Evolutionary conservation across 2,888 invertebrate species (phyloP).

Genomic region (Norana najaformis): DNA sequence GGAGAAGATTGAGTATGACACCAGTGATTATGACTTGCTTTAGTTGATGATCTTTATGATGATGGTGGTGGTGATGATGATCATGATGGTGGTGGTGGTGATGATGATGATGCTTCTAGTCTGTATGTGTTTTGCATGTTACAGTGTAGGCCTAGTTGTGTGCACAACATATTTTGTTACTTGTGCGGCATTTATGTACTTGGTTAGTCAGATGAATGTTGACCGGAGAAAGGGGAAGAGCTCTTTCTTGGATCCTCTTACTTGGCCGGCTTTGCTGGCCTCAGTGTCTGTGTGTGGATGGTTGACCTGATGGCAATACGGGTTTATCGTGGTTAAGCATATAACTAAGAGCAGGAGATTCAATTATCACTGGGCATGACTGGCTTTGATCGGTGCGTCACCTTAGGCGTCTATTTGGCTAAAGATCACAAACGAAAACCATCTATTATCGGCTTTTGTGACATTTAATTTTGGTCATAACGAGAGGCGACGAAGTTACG

Average conservation of each 20-base stretch:
- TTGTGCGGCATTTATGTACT: not conserved
- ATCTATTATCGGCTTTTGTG: slow-evolving; percentile 30
- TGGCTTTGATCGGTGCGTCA: not conserved
- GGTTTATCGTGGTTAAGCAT: not conserved
- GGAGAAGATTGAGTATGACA: not conserved
- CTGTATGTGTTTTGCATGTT: not conserved
- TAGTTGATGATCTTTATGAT: too few species aligned
- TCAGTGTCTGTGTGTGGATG: not conserved
- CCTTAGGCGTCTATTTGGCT: slow-evolving; percentile 5
- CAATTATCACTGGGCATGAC: slow-evolving; percentile 27
- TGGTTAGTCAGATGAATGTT: not conserved
- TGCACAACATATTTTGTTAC: not conserved
- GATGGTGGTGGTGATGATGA: too few species aligned
- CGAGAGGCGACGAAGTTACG: slow-evolving; percentile 2
- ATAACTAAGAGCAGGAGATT: not conserved
- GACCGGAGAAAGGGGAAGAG: not conserved
- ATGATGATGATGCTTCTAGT: too few species aligned
- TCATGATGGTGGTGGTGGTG: too few species aligned
- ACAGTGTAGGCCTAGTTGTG: not conserved
- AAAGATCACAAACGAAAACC: slow-evolving; percentile 28
- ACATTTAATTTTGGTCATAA: slow-evolving; percentile 30
- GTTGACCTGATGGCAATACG: not conserved
- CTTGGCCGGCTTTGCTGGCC: not conserved
- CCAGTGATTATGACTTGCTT: not conserved
- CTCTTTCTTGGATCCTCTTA: not conserved